Conservation (phyloP, 2,797 vertebrate species). For the Tragelaphus oryx region DNA sequence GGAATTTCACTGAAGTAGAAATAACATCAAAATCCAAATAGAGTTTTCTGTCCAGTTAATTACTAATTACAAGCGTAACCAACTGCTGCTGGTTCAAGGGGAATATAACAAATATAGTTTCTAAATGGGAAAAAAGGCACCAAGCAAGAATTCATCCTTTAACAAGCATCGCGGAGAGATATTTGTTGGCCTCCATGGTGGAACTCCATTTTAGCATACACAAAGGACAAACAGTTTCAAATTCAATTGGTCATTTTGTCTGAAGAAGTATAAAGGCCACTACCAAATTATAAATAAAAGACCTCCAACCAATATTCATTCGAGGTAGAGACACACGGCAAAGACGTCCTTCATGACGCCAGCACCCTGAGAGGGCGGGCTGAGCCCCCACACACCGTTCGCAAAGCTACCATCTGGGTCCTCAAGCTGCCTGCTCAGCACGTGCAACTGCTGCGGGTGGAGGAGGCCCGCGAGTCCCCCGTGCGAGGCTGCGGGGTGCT, state of each 20-base stretch:
- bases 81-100: neutral
- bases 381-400: constrained; percentile 65
- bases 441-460: constrained; percentile 82
- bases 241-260: neutral
- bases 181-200: neutral
- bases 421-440: constrained; percentile 81
- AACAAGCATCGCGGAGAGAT: neutral
- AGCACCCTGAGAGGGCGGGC: constrained; percentile 19
- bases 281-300: neutral
- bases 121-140: neutral
- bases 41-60: constrained; percentile 16
- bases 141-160: neutral
- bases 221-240: neutral
- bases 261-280: neutral
- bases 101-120: neutral
- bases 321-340: neutral
- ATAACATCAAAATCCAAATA: constrained; percentile 20
- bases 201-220: neutral
- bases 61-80: neutral
- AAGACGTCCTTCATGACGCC: constrained; percentile 19
- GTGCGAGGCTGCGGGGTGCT: constrained; percentile 74
- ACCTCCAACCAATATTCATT: constrained; percentile 22
- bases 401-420: constrained; percentile 79
- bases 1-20: neutral
- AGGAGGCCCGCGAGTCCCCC: constrained; percentile 83